phyloP scores from a whole-genome alignment of 92 coral and sea anemone species.

The Hydrozoanthus gracilis region DNA sequence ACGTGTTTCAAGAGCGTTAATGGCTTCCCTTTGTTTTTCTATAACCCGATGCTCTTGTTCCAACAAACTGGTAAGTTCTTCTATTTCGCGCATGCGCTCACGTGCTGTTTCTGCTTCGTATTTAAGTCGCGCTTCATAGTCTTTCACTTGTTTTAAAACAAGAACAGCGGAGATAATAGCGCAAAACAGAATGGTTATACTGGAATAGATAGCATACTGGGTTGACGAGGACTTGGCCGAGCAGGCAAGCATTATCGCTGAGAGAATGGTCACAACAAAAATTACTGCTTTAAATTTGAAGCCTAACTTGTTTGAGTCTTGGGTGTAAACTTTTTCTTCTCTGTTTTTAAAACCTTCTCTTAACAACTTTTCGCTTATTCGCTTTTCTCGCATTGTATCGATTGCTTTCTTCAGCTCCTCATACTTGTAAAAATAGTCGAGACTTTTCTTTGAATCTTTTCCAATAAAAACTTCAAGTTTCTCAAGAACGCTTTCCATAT shows the following conservation, averaged over 20 bases:
- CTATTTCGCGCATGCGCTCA: slow-evolving; percentile 62
- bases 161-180: slow-evolving; percentile 41
- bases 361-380: slow-evolving; percentile 49
- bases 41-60: slow-evolving; percentile 76
- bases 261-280: slow-evolving; percentile 23
- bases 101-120: slow-evolving; percentile 50
- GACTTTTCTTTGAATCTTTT: slow-evolving; percentile 48
- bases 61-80: slow-evolving; percentile 66
- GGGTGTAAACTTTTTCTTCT: slow-evolving; percentile 13
- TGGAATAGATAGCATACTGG: slow-evolving; percentile 26
- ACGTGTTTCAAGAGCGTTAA: slow-evolving; percentile 72
- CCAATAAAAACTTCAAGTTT: slow-evolving; percentile 56
- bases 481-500: slow-evolving; percentile 54
- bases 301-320: slow-evolving; percentile 40
- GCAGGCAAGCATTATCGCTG: slow-evolving; percentile 27
- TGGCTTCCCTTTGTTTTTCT: slow-evolving; percentile 70
- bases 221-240: slow-evolving; percentile 49
- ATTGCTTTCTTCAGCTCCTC: slow-evolving; percentile 71
- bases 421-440: slow-evolving; percentile 60
- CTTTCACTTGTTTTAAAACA: slow-evolving; percentile 48
- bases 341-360: slow-evolving; percentile 15
- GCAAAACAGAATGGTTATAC: slow-evolving; percentile 48
- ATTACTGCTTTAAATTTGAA: slow-evolving; percentile 34
- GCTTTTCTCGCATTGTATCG: slow-evolving; percentile 60
- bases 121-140: slow-evolving; percentile 37